Conservation (phyloP, 2,113 vertebrate species). For the Boulengerochromis microlepis region DNA sequence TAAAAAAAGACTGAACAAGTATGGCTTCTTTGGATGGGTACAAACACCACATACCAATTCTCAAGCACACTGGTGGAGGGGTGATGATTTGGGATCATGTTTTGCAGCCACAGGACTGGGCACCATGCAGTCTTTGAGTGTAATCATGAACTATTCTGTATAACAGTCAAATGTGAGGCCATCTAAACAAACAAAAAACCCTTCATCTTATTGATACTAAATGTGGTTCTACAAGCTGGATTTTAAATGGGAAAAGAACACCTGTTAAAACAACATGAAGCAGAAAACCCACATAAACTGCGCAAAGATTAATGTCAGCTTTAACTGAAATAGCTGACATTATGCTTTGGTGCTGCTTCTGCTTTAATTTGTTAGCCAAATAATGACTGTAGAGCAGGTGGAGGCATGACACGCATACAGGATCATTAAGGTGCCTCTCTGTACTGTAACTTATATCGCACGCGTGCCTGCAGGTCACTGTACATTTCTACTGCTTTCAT, state of each 20-base stretch:
- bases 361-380: neutral
- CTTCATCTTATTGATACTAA: neutral
- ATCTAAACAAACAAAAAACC: neutral
- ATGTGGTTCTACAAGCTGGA: neutral
- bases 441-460: neutral
- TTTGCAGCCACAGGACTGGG: neutral
- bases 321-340: neutral
- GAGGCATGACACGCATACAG: neutral
- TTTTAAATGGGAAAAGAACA: neutral
- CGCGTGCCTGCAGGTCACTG: neutral
- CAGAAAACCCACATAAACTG: neutral
- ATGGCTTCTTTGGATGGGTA: neutral
- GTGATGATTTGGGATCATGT: neutral
- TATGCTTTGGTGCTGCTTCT: neutral
- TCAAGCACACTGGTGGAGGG: neutral
- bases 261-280: neutral
- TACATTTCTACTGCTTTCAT: neutral
- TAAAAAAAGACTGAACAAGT: neutral
- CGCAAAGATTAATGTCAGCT: neutral
- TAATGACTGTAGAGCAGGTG: neutral
- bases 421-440: neutral
- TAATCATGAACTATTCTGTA: neutral
- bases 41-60: neutral
- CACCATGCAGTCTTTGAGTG: neutral
- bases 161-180: neutral